Evolutionary conservation across 2,797 vertebrate species (phyloP).

Genomic region (Sciaenops ocellatus): DNA sequence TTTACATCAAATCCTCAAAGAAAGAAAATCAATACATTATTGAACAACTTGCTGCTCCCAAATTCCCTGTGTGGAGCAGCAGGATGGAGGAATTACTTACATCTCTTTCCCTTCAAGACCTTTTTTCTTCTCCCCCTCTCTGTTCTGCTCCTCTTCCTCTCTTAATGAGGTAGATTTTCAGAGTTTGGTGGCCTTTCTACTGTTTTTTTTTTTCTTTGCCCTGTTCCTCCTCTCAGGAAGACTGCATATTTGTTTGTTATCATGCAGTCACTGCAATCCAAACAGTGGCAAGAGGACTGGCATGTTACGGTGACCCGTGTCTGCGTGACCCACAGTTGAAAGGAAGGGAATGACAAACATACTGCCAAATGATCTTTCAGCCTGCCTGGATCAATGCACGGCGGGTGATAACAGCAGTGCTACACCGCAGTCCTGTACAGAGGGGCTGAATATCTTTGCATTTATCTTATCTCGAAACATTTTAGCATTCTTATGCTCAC

Average conservation of each 20-base stretch:
- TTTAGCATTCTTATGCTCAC: background rate
- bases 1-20: constrained; percentile 49
- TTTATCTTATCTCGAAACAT: background rate
- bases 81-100: constrained; percentile 70
- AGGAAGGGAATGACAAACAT: background rate
- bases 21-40: constrained; percentile 75
- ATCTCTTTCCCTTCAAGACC: constrained; percentile 59
- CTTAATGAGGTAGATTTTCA: constrained; percentile 31
- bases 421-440: background rate
- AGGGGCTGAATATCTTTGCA: background rate
- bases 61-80: constrained; percentile 49
- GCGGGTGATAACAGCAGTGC: background rate
- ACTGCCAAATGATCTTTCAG: constrained; percentile 45
- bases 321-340: constrained; percentile 52
- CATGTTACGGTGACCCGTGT: constrained; percentile 72
- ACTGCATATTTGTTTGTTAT: constrained; percentile 46
- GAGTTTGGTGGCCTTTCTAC: constrained; percentile 29
- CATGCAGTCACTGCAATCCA: constrained; percentile 36
- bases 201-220: background rate
- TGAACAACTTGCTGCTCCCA: constrained; percentile 57
- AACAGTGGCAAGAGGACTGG: constrained; percentile 47
- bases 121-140: constrained; percentile 32
- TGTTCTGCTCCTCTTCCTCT: constrained; percentile 29
- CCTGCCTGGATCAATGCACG: constrained; percentile 50
- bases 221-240: background rate